These are phyloP conservation scores for Clostera curtula DNA, from an alignment of 2,888 invertebrate species.

Conservation along the genomic window DNA sequence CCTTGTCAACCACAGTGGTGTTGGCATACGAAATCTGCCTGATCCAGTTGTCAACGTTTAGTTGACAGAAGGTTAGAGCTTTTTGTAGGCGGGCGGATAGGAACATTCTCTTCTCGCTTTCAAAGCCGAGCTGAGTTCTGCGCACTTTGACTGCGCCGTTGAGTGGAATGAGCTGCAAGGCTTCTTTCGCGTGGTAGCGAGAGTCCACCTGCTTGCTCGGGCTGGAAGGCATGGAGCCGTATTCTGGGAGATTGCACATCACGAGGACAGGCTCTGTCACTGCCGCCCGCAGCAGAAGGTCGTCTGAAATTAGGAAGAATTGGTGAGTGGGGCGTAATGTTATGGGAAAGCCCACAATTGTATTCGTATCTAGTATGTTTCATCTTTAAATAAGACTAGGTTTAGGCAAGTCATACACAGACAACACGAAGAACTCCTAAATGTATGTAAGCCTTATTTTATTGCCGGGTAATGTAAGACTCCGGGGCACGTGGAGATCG, in stretches of 20 bases:
- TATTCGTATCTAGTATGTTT: too few species aligned
- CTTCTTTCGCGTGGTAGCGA: constrained; percentile 70
- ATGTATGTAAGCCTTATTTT: too few species aligned
- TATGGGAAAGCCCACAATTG: too few species aligned
- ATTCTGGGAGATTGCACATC: constrained; percentile 77
- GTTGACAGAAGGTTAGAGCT: constrained; percentile 79
- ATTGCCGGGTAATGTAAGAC: too few species aligned
- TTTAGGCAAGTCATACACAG: too few species aligned
- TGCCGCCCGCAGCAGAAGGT: constrained; percentile 76
- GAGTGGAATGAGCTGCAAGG: constrained; percentile 65
- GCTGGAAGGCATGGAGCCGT: constrained; percentile 59
- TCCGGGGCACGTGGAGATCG: too few species aligned
- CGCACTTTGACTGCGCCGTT: constrained; percentile 55
- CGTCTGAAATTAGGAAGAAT: constrained; percentile 42
- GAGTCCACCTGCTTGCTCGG: constrained; percentile 71
- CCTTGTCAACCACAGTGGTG: constrained; percentile 50
- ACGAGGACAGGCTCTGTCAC: constrained; percentile 79
- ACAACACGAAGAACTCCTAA: too few species aligned
- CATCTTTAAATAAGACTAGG: too few species aligned
- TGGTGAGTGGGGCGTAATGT: too few species aligned
- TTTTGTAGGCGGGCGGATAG: constrained; percentile 78
- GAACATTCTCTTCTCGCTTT: constrained; percentile 77
- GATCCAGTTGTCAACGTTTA: constrained; percentile 78
- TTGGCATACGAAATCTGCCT: constrained; percentile 75
- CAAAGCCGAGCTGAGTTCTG: constrained; percentile 77